Conservation (phyloP, 1,140 invertebrate species). For the Neodiprion virginianus region DNA sequence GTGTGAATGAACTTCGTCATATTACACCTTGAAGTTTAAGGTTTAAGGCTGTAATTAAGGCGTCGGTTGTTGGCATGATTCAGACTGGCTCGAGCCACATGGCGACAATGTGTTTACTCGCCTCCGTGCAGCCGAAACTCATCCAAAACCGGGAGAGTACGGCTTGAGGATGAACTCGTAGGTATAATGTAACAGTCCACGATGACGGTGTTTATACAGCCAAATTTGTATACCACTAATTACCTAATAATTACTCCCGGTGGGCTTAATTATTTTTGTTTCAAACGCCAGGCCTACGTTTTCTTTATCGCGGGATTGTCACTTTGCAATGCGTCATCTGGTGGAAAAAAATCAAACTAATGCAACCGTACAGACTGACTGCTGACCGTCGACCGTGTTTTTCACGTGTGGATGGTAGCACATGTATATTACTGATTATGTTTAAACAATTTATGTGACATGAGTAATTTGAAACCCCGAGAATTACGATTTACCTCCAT, state of each 20-base stretch:
- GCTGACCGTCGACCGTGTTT: no score
- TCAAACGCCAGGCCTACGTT: background rate
- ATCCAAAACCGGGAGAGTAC: no score
- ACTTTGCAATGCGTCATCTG: background rate
- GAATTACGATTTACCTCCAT: no score
- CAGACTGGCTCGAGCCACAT: background rate
- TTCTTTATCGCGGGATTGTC: background rate
- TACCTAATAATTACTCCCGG: background rate
- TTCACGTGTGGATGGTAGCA: no score
- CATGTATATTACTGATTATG: no score
- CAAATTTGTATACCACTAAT: background rate
- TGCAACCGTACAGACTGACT: no score
- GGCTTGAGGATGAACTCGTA: background rate
- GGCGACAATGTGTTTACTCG: constrained; percentile 7
- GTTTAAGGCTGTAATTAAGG: background rate
- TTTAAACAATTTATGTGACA: no score
- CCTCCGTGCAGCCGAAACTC: background rate
- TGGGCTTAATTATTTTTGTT: background rate
- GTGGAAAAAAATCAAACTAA: no score
- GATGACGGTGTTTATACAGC: background rate
- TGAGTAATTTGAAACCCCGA: no score
- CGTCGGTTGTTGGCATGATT: background rate
- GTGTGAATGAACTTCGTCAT: background rate
- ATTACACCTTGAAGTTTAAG: background rate
- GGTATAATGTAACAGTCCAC: no score